Base-by-base conservation (phyloP, 2,797 vertebrate species). In the Valencia hispanica region DNA sequence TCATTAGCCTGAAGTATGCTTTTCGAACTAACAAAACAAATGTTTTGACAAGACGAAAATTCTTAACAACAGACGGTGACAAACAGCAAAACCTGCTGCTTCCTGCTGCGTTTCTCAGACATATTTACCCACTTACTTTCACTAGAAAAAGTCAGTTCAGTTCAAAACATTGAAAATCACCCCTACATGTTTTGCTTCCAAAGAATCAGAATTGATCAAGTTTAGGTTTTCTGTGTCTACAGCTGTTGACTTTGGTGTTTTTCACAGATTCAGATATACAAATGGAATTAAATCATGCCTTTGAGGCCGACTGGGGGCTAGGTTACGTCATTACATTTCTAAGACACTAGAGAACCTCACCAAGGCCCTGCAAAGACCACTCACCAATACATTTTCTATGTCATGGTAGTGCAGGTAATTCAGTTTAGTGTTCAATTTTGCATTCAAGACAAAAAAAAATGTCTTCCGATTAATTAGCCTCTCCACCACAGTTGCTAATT, bases 121-220 rank as follows among this genome's bases (percentile, higher is more conserved):
- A 78, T 18, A 17, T 78, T 27, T n/a, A 74, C 36, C 47, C 41
- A 71, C 72, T 71, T 80, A 70, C 85, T 84, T 73, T 77, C 32
- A 71, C 51, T 22, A 69, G 45, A 80, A 68, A 27, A 48, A 63
- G 3, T 39, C 8, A 65, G 34, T 39, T 39, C 34, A 22, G 61
- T 39, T 39, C 25, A 39, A 39, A 65, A 65, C 34, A 39, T 39
- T 32, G 27, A 59, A 53, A 61, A 61, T 59, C 57, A 9, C 55
- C 55, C 5, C 27, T 6, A 36, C 17, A 39, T 1, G 18, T 63
- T 63, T 63, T 4, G 59, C 59, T 63, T 36, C 32, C 17, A 36
- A 36, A 34, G 59, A 63, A 32, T 18, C 59, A 63, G 18, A 63
- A 18, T 22, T 22, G 32, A 36, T 63, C 34, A 25, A 12, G 10